A percentile compares a stretch with the other conserved stretches of the same genome.
phyloP scores from a whole-genome alignment of 2,113 vertebrate genomes.

The Maccullochella peelii region DNA sequence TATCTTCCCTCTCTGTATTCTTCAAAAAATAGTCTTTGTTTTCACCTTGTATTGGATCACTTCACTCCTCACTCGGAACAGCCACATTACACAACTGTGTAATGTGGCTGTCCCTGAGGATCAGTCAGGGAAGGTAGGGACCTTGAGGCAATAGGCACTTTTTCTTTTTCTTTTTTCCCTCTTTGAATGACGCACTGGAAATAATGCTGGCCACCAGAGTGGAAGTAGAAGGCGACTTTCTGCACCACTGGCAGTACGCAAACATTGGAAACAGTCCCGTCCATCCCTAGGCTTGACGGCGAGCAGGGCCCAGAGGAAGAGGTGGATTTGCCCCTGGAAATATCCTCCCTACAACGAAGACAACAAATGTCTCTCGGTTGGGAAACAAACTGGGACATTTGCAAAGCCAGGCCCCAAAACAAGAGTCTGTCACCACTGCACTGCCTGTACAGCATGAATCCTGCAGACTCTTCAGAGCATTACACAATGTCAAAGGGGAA shows the following conservation, averaged over 20 bases:
- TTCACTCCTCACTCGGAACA: slow-evolving; percentile 46
- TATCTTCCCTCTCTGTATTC: slow-evolving; percentile 14
- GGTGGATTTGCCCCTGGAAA: slow-evolving; percentile 46
- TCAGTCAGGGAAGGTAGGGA: slow-evolving; percentile 15
- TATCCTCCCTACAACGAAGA: slow-evolving; percentile 25
- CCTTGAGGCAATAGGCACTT: slow-evolving; percentile 36
- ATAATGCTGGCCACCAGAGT: slow-evolving; percentile 50
- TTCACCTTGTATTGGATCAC: slow-evolving; percentile 36
- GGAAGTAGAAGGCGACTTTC: slow-evolving; percentile 40
- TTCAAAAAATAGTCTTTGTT: slow-evolving; percentile 43
- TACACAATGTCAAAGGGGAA: slow-evolving; percentile 16
- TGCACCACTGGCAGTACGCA: slow-evolving; percentile 49
- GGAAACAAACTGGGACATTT: slow-evolving; percentile 23
- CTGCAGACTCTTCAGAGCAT: not conserved
- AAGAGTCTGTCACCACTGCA: not conserved
- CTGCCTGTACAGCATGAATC: not conserved
- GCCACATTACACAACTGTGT: no score
- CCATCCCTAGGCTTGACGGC: slow-evolving; percentile 16
- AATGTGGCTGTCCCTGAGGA: slow-evolving; percentile 17
- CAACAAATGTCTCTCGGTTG: slow-evolving; percentile 40
- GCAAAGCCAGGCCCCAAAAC: slow-evolving; percentile 8
- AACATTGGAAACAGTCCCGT: slow-evolving; percentile 43
- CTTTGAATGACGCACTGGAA: slow-evolving; percentile 66
- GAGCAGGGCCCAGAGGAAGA: slow-evolving; percentile 35
- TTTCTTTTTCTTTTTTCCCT: slow-evolving; percentile 41